Conservation (phyloP, 1,140 invertebrate genomes). For the Sitophilus oryzae region DNA sequence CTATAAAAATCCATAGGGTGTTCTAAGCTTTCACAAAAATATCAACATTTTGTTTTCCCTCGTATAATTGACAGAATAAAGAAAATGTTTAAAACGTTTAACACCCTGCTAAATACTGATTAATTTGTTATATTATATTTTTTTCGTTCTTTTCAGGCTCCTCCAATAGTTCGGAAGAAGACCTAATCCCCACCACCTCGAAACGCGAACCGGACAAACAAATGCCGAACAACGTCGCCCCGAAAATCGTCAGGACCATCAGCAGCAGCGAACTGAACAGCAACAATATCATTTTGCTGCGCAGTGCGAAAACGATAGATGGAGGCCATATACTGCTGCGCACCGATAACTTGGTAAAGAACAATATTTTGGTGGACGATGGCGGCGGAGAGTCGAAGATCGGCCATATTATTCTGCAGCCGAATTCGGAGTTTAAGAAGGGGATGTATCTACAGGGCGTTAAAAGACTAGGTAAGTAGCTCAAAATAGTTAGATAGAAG, state of each 20-base stretch:
- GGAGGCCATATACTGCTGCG: conserved; percentile 38
- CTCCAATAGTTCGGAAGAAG: conserved; percentile 16
- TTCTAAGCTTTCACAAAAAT: too few species aligned
- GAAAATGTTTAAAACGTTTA: too few species aligned
- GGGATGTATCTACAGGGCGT: conserved; percentile 40
- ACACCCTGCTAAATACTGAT: too few species aligned
- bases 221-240: conserved; percentile 32
- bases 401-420: conserved; percentile 39
- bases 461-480: conserved; percentile 33
- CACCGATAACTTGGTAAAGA: conserved; percentile 31
- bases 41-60: too few species aligned
- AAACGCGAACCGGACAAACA: conserved; percentile 17
- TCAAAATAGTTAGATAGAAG: too few species aligned
- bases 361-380: conserved; percentile 30
- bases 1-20: too few species aligned
- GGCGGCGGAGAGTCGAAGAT: conserved; percentile 24
- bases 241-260: conserved; percentile 32
- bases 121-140: too few species aligned
- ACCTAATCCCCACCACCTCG: conserved; percentile 2
- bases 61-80: too few species aligned
- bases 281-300: conserved; percentile 40
- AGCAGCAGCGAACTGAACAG: conserved; percentile 33
- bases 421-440: conserved; percentile 36
- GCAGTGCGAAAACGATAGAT: conserved; percentile 36
- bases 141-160: conserved; percentile 10